Conservation (phyloP, 1,140 invertebrate genomes). For the Physella acuta region DNA sequence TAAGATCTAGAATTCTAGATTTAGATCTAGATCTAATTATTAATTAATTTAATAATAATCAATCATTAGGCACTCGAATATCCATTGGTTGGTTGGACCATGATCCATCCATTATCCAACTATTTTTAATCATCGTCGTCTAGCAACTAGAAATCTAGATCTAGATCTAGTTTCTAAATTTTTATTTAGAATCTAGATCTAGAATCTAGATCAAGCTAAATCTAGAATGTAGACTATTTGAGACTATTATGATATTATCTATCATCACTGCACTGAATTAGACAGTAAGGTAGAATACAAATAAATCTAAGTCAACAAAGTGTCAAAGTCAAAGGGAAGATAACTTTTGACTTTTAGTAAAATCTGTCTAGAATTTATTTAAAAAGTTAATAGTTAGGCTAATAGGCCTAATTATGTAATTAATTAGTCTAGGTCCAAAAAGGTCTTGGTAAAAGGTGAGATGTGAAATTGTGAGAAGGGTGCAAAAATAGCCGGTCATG, state of each 20-base stretch:
- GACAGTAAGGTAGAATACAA: background rate
- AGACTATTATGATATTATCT: background rate
- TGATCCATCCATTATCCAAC: too few species aligned
- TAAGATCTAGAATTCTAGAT: background rate
- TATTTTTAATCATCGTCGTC: too few species aligned
- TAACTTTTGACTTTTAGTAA: too few species aligned
- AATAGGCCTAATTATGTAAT: too few species aligned
- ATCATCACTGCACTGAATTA: background rate
- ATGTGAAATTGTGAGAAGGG: too few species aligned
- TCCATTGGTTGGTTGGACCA: background rate
- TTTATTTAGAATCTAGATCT: constrained; percentile 1
- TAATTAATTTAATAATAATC: background rate
- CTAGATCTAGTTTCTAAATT: background rate
- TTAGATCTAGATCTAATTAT: background rate
- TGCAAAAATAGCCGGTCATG: too few species aligned
- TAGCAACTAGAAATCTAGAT: constrained; percentile 2
- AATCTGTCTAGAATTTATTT: too few species aligned
- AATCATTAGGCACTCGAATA: background rate
- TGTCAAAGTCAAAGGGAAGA: too few species aligned
- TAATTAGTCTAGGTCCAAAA: too few species aligned
- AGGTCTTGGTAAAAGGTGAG: too few species aligned
- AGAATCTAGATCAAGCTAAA: constrained; percentile 2
- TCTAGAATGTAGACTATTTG: background rate
- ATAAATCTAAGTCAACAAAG: too few species aligned
- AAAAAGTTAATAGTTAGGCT: too few species aligned